Evolutionary conservation across 30 jellyfish, hydroid and myxozoan genomes (phyloP).

Genomic region (Aurelia aurita): DNA sequence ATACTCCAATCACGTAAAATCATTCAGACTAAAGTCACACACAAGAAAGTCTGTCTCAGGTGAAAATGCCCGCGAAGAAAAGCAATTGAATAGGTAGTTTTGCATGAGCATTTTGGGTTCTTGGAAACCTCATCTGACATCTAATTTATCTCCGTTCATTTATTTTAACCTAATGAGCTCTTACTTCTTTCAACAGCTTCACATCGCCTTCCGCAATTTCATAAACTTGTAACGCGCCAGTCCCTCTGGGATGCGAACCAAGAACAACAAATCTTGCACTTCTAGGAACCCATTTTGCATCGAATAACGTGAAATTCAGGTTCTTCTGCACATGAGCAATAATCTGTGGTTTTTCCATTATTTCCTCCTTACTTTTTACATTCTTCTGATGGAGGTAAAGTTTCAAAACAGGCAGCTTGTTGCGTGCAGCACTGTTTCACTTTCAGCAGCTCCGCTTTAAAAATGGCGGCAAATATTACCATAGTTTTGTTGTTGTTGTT

Average conservation of each 20-base stretch:
- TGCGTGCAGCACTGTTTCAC: too few relatives aligned
- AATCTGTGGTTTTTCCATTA: slow-evolving; percentile 94
- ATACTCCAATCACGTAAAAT: too few relatives aligned
- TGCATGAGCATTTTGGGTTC: too few relatives aligned
- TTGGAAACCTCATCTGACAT: too few relatives aligned
- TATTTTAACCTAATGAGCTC: not conserved
- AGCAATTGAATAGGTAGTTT: too few relatives aligned
- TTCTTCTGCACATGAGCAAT: slow-evolving; percentile 90
- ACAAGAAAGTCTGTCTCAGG: not conserved
- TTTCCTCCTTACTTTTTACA: not conserved
- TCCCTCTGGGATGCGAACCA: slow-evolving; percentile 96
- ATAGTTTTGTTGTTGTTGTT: too few relatives aligned
- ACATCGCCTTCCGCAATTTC: slow-evolving; percentile 90
- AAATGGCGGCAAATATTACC: too few relatives aligned
- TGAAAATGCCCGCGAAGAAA: not conserved
- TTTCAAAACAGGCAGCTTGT: too few relatives aligned
- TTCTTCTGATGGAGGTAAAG: too few relatives aligned
- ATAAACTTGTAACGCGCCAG: slow-evolving; percentile 91
- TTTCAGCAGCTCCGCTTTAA: too few relatives aligned
- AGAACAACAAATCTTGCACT: slow-evolving; percentile 96
- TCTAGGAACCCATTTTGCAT: slow-evolving; percentile 96
- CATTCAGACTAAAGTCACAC: too few relatives aligned
- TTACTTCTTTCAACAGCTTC: slow-evolving; percentile 85
- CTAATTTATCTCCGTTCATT: too few relatives aligned
- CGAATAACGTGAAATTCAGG: slow-evolving; percentile 88